Evolutionary conservation across 2,888 invertebrate genomes (phyloP).

Genomic region (Sphaeridia pumilis): DNA sequence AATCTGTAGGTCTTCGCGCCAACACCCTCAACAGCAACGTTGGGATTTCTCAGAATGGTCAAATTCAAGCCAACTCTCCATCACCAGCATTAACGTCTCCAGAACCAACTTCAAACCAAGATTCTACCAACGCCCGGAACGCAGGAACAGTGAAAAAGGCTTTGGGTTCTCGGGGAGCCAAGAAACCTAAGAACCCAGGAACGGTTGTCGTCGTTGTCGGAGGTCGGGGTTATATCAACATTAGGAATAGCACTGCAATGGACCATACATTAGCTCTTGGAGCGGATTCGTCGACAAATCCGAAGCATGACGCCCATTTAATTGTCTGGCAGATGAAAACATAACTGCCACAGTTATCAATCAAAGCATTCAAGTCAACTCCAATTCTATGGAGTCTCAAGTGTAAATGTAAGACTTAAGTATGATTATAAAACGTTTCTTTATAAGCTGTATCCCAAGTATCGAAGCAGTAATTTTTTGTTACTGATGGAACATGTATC

Average conservation of each 20-base stretch:
- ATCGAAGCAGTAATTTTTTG: no score
- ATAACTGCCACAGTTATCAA: no score
- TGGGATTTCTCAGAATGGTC: background rate
- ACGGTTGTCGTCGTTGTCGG: conserved; percentile 78
- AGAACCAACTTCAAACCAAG: background rate
- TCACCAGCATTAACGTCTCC: conserved; percentile 10
- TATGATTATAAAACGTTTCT: no score
- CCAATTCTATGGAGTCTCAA: no score
- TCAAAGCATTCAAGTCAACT: no score
- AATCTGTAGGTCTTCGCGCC: conserved; percentile 41
- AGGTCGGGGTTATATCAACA: conserved; percentile 76
- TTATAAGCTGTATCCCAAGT: no score
- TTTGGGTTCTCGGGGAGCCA: conserved; percentile 3
- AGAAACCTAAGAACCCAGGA: conserved; percentile 13
- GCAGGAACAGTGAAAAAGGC: conserved; percentile 13
- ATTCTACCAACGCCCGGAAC: background rate
- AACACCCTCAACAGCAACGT: conserved; percentile 18
- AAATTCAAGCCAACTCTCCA: conserved; percentile 2
- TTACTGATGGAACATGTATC: no score
- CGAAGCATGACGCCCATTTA: conserved; percentile 68
- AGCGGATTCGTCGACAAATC: conserved; percentile 42
- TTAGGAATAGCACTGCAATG: conserved; percentile 50
- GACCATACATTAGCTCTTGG: no score
- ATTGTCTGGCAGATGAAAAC: conserved; percentile 76
- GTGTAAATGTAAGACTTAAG: no score